Base-by-base conservation (phyloP, 2,888 invertebrate genomes). In the Ornithoptera alexandrae region DNA sequence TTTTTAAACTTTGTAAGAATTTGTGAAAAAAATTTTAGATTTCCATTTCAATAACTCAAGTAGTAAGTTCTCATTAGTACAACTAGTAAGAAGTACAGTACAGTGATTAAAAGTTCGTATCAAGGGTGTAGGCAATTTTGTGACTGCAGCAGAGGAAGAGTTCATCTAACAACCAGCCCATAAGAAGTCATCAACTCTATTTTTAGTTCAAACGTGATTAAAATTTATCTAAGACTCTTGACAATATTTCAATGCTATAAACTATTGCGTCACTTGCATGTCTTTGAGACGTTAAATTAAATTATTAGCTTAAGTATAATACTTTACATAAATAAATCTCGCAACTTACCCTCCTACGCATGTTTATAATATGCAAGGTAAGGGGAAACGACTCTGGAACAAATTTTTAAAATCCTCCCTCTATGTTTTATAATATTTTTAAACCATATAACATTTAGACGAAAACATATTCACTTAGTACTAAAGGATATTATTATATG, bases 211-310 rank as follows among this genome's bases (percentile, higher is more conserved):
- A 56, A 56, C n/a, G 56, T 56, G 56, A 56, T 56, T 56, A 56
- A 56, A 56, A 56, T 20, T 5, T 1, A 10, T 20, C n/a, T 56
- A 56, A n/a, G 56, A 15, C 46, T 46, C 20, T 24, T 10, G n/a
- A 15, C 59, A 24, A 59, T 15, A 59, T 59, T 59, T 39, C 39
- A 67, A 67, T 67, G 24, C 62, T 30, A 42, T 7, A 42, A 42
- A 24, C 4, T 1, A 62, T 68, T 68, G 46, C 68, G 20, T 63
- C 63, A 68, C 50, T 17, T 22, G 24, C 39, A 18, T n/a, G 59
- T 69, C 69, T 69, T 66, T 50, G 69, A 69, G 69, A 66, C 58
- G 62, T 36, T 66, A 69, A 69, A 69, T 69, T 69, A 62, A 62
- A 69, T 69, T 69, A 69, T 66, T 57, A 42, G 58, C 62, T 69